Percentiles rank a stretch among this genome's conserved stretches.
These are phyloP conservation scores for Cricetomys ansorgei DNA, from an alignment of 2,113 vertebrate genomes.

Conservation along the genomic window DNA sequence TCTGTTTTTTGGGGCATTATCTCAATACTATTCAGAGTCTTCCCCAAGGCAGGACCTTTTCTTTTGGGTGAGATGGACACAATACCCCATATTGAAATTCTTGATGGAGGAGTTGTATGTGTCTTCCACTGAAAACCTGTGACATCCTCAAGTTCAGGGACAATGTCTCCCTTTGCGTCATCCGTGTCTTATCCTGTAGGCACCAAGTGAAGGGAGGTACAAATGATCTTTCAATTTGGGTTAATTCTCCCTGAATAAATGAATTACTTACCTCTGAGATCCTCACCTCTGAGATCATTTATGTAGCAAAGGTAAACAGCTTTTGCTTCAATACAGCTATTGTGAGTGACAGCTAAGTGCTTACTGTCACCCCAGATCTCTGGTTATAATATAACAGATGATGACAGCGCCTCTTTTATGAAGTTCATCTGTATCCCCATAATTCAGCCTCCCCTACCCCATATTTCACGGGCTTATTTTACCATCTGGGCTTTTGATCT, in stretches of 20 bases:
- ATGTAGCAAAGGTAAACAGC: not conserved
- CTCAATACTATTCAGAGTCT: not conserved
- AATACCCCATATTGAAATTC: not conserved
- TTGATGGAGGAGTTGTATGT: not conserved
- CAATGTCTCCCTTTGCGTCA: not conserved
- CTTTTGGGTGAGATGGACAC: not conserved
- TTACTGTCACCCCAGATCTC: not conserved
- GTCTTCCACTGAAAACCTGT: not conserved
- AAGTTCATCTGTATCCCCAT: not conserved
- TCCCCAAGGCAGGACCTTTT: not conserved
- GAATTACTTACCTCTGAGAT: not conserved
- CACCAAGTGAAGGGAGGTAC: not conserved
- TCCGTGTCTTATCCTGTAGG: not conserved
- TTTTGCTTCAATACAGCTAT: not conserved
- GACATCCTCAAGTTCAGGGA: not conserved
- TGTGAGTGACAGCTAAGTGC: not conserved
- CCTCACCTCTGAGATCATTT: not conserved
- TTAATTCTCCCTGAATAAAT: not conserved
- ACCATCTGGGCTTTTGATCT: not conserved
- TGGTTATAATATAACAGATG: not conserved
- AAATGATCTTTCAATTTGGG: not conserved
- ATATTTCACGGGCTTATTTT: not conserved
- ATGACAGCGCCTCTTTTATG: not conserved
- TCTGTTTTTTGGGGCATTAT: slow-evolving; percentile 13
- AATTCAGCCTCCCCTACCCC: rapidly evolving